These are phyloP conservation scores for Meliscaeva auricollis DNA, from an alignment of 2,888 invertebrate species.

Conservation along the genomic window DNA sequence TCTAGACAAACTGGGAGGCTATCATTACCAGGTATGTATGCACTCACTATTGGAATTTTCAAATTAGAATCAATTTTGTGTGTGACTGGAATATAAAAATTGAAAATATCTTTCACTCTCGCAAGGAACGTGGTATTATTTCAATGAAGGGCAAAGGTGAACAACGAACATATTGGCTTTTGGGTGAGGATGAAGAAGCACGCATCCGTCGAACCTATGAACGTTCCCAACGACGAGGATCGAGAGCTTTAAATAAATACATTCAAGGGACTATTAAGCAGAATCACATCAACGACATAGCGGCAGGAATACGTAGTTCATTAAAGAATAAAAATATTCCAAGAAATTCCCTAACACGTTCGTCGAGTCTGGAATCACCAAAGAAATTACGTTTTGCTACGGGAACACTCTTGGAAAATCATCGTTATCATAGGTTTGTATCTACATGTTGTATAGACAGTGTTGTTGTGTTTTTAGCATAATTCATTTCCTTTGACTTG, in stretches of 20 bases:
- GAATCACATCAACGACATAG: constrained; percentile 78
- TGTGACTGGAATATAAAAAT: constrained; percentile 1
- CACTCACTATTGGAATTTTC: not conserved
- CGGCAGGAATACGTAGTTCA: constrained; percentile 87
- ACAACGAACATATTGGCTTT: constrained; percentile 92
- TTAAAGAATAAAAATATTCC: constrained; percentile 88
- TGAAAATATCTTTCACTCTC: constrained; percentile 78
- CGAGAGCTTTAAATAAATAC: constrained; percentile 83
- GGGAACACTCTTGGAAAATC: constrained; percentile 86
- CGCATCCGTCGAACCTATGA: constrained; percentile 86
- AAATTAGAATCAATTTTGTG: not conserved
- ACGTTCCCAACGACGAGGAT: constrained; percentile 84
- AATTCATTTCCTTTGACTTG: not conserved
- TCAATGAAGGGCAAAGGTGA: constrained; percentile 94
- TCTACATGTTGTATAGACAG: not conserved
- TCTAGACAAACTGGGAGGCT: constrained; percentile 90
- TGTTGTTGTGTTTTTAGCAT: not conserved
- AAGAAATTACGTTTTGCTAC: constrained; percentile 92
- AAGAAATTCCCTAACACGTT: constrained; percentile 86
- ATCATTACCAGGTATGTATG: constrained; percentile 84
- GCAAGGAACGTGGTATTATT: constrained; percentile 90
- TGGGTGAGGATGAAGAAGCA: constrained; percentile 89
- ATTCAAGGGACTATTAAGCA: constrained; percentile 83
- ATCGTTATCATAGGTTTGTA: constrained; percentile 83
- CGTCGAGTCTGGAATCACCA: constrained; percentile 93